Evolutionary conservation across 2,888 invertebrate genomes (phyloP).

Genomic region (Operophtera brumata): DNA sequence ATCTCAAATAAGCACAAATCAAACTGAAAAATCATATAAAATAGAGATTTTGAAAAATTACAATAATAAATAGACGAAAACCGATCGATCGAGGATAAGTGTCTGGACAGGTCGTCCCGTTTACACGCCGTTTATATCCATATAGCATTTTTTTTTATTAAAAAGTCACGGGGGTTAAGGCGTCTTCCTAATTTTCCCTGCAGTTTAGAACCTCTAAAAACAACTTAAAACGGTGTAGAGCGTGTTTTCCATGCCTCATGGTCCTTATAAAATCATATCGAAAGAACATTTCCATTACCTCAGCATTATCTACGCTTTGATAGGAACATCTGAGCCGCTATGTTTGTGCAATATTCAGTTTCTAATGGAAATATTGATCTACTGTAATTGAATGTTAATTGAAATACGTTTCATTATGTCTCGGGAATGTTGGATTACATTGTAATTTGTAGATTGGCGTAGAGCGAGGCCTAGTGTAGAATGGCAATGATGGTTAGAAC

Average conservation of each 20-base stretch:
- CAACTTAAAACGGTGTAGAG: too few relatives aligned
- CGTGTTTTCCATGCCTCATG: not conserved
- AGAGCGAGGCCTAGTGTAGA: not conserved
- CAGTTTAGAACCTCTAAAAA: too few relatives aligned
- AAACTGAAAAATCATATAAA: too few relatives aligned
- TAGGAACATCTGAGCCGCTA: slow-evolving; percentile 1
- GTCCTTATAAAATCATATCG: slow-evolving; percentile 1
- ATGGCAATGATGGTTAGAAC: not conserved
- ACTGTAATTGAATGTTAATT: slow-evolving; percentile 35
- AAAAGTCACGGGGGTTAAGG: too few relatives aligned
- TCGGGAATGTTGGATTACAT: slow-evolving; percentile 19
- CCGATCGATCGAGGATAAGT: too few relatives aligned
- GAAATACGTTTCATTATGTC: slow-evolving; percentile 29
- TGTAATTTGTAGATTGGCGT: slow-evolving; percentile 11
- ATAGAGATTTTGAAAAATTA: too few relatives aligned
- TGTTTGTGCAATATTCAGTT: slow-evolving; percentile 19
- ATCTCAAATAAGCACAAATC: too few relatives aligned
- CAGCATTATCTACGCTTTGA: slow-evolving; percentile 8
- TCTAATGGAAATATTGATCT: slow-evolving; percentile 35
- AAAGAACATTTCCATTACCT: slow-evolving; percentile 4
- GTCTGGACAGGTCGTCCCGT: too few relatives aligned
- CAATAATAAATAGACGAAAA: too few relatives aligned
- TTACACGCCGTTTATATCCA: too few relatives aligned
- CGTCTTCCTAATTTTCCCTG: too few relatives aligned
- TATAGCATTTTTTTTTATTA: too few relatives aligned